Evolutionary conservation across 1,140 invertebrate species (phyloP).

Genomic region (Zeugodacus cucurbitae): DNA sequence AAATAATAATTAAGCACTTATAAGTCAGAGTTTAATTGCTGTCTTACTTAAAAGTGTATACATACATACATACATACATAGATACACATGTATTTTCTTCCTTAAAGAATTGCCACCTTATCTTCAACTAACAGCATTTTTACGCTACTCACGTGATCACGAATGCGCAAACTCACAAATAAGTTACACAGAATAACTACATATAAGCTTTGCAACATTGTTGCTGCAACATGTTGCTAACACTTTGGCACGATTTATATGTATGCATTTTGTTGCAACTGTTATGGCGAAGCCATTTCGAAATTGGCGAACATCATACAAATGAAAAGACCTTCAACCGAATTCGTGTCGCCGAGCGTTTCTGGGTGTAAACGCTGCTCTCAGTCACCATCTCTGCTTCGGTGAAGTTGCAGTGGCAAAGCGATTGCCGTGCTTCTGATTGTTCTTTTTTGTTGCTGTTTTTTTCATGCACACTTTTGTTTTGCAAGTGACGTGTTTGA

Average conservation of each 20-base stretch:
- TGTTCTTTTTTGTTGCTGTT: not conserved
- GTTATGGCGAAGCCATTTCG: not conserved
- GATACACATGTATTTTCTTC: not conserved
- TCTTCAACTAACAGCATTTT: not conserved
- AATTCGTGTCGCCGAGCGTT: not conserved
- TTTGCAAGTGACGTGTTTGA: not conserved
- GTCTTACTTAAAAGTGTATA: not conserved
- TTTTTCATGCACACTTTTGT: not conserved
- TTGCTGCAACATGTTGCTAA: constrained; percentile 1
- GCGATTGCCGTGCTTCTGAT: not conserved
- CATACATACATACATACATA: not conserved
- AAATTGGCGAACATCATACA: not conserved
- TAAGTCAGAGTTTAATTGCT: not conserved
- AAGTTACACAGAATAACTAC: not conserved
- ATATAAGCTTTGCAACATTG: too few species aligned
- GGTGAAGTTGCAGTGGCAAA: not conserved
- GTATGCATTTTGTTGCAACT: not conserved
- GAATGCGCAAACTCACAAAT: not conserved
- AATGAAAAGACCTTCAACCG: not conserved
- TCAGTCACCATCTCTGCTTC: not conserved
- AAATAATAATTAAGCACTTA: not conserved
- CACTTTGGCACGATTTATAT: not conserved
- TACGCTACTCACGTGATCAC: not conserved
- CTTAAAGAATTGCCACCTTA: not conserved
- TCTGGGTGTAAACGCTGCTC: not conserved